Base-by-base conservation (phyloP, 92 coral and sea anemone species). In the Zoanthus gigantus region DNA sequence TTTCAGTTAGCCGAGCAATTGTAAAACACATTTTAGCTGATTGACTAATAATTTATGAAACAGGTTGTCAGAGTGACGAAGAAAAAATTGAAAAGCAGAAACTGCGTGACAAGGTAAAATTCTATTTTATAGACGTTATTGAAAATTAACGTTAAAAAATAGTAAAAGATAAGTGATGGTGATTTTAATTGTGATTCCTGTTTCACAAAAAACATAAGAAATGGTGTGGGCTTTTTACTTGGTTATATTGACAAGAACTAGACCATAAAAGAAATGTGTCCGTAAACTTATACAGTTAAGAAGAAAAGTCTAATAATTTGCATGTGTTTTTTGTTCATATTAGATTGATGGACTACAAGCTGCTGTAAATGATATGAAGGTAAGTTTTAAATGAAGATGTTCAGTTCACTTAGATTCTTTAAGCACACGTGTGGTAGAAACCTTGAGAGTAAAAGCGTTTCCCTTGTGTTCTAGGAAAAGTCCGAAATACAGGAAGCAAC, bases 1-100 rank as follows among this genome's bases (percentile, higher is more conserved):
- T 37, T 37, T 37, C 65, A 53, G 58, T 53, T 1, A 14, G 6
- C 15, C 4, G 12, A 58, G 5, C 65, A 11, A 14, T 58, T 18
- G 42, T 37, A 37, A 23, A 23, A 60, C 18, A 60, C 7, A 3
- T 50, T 69, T 13, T n/a, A 28, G 28, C 30, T 50, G 7, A 46
- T 30, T 13, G 31, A 9, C 23, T 17, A 50, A 60, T 77, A 11
- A 47, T 44, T 79, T n/a, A 50, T 66, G 8, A 54, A 73, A n/a
- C 28, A 96, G 98, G 96, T 48, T 87, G 98, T 8, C 95, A 93
- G 56, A 93, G 95, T 91, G 98, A 95, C 72, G 98, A 96, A 76
- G 95, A 95, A 77, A 95, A 95, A 72, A 79, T 93, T 71, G 90
- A 95, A 88, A 92, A 94, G 65, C 98, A 93, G 82, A 89, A 88